A percentile compares a stretch with the other conserved stretches of the same genome.
phyloP scores from a whole-genome alignment of 2,797 vertebrate species.

The Manis javanica region DNA sequence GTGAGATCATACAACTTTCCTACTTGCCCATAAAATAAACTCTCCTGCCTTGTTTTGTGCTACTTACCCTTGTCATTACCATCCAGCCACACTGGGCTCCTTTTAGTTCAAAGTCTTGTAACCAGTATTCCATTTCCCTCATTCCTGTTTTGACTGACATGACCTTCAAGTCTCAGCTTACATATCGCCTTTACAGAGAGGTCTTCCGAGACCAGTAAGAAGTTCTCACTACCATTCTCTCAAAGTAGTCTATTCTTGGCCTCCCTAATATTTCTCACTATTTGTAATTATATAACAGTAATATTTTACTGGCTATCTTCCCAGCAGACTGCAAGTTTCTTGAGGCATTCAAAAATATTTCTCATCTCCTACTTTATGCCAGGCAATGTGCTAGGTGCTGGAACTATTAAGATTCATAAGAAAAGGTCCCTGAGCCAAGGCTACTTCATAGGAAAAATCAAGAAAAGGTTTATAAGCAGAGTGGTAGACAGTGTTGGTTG shows the following conservation, averaged over 20 bases:
- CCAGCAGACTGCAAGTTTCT: neutral
- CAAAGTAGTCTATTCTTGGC: neutral
- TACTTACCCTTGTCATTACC: neutral
- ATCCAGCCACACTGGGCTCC: neutral
- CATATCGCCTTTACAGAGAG: neutral
- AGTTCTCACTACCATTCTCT: neutral
- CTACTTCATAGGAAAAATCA: neutral
- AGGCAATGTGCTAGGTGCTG: neutral
- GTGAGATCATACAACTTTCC: neutral
- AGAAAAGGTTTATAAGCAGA: constrained; percentile 7
- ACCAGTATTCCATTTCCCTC: neutral
- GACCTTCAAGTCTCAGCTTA: neutral
- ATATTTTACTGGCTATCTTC: neutral
- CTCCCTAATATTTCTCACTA: neutral
- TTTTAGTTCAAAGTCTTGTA: neutral
- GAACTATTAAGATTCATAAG: neutral
- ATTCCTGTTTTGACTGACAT: neutral
- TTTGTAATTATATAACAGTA: neutral
- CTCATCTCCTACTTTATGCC: neutral
- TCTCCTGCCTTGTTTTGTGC: neutral
- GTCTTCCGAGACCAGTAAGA: neutral
- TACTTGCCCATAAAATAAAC: neutral
- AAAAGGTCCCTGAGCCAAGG: neutral
- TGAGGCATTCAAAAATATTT: constrained; percentile 26
- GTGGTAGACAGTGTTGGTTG: neutral